Conservation (phyloP, 2,113 vertebrate genomes). For the Malurus cyaneus region DNA sequence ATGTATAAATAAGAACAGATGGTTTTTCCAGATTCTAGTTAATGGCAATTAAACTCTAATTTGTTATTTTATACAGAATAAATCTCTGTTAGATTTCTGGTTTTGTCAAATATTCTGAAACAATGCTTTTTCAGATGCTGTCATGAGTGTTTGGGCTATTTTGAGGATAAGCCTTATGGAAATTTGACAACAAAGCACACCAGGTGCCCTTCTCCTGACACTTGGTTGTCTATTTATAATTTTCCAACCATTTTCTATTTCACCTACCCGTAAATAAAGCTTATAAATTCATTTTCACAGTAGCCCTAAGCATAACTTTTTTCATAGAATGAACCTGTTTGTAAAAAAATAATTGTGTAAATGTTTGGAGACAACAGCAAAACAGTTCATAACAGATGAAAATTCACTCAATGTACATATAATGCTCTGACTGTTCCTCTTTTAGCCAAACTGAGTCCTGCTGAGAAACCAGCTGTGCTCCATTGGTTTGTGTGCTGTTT, state of each 20-base stretch:
- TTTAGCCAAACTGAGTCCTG: background rate
- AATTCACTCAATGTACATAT: background rate
- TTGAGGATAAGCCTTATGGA: background rate
- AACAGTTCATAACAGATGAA: background rate
- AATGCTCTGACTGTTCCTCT: background rate
- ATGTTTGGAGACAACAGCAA: background rate
- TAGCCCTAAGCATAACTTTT: background rate
- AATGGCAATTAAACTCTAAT: conserved; percentile 30
- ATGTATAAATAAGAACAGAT: conserved; percentile 33
- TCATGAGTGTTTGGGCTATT: background rate
- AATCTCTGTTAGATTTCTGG: background rate
- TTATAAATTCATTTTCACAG: background rate
- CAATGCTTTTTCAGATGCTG: background rate
- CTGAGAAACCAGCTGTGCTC: background rate
- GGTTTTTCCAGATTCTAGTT: conserved; percentile 12
- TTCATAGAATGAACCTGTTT: background rate
- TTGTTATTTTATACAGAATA: conserved; percentile 37
- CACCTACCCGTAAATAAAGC: background rate
- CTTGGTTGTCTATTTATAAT: background rate
- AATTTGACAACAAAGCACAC: background rate
- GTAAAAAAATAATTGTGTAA: background rate
- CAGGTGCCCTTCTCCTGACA: background rate
- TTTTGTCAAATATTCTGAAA: background rate
- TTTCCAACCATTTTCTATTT: background rate
- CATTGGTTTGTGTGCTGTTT: background rate